Conservation (phyloP, 2,888 invertebrate genomes). For the Pammene fasciana region DNA sequence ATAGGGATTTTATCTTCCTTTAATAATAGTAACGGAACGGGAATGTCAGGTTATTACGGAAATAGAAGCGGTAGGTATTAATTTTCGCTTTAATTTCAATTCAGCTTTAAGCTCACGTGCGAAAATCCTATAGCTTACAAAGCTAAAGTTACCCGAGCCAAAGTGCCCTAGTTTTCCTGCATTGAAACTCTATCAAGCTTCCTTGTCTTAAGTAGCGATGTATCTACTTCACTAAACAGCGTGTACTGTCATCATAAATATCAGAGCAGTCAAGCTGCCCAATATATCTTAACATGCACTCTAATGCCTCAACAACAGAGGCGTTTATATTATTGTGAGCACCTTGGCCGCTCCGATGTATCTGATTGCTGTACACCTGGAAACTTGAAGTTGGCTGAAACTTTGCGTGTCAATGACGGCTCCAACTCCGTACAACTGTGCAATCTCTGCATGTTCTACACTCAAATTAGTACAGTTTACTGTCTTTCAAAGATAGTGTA, state of each 20-base stretch:
- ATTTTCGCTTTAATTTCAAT: no score
- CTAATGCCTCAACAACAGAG: no score
- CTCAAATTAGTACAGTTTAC: slow-evolving; percentile 17
- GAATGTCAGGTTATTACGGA: no score
- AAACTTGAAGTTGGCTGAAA: slow-evolving; percentile 58
- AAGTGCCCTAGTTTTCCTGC: not conserved
- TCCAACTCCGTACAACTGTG: slow-evolving; percentile 52
- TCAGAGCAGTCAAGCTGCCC: not conserved
- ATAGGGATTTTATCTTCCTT: no score
- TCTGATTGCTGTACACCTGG: slow-evolving; percentile 40
- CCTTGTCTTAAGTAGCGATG: not conserved
- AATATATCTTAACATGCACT: not conserved
- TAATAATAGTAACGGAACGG: no score
- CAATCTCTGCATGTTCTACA: slow-evolving; percentile 41
- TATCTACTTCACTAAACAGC: no score
- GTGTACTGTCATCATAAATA: not conserved
- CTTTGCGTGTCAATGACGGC: slow-evolving; percentile 66
- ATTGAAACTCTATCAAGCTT: slow-evolving; percentile 1
- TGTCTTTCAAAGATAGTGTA: not conserved
- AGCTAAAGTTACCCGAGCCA: not conserved
- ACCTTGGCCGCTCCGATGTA: no score
- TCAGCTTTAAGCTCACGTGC: no score
- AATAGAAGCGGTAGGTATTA: no score
- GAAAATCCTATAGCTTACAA: not conserved
- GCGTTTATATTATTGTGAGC: no score